Evolutionary conservation across 2,888 invertebrate species (phyloP), one percentile per base, ranked within the genome.

Genomic region (Drosophila neutralis): DNA sequence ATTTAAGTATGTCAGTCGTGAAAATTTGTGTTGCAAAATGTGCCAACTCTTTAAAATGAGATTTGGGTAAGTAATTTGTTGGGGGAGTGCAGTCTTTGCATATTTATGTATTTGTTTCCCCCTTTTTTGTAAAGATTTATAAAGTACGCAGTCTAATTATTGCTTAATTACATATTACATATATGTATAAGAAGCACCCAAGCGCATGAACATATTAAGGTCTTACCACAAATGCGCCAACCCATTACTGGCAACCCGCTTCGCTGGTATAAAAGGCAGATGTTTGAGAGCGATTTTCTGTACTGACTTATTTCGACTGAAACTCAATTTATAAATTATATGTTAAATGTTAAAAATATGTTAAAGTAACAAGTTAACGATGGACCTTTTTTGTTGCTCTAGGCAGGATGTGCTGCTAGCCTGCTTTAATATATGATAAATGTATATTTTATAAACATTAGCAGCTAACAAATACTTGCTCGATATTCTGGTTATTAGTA

Each of bases 141-240:
- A 40, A 35, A 64, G 76, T 80, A 51, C 65, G 63, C 58, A 77
- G 64, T 66, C 57, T 73, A 79, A 78, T 79, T 77, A 78, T 73
- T 31, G 38, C 45, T 52, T 73, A 65, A 72, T 72, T 73, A 60
- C 49, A 53, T 51, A 72, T 72, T 73, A 60, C 49, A 53, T 51
- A 5, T 18, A 6, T 3, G 13, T 2, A 52, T 31, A 13, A 4
- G 3, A 42, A 48, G 10, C 51, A 72, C 13, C 27, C 56, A 33
- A n/a, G 31, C 31, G 38, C 18, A 38, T 8, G 7, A 38, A 18
- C 49, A 24, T 18, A 35, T 27, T 35, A 11, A 10, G 18, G 13
- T 13, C 24, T 15, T 29, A 27, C 7, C 52, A 2, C 29, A 29
- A 52, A 13, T 38, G 8, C 33, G n/a, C 42, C 10, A 56, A 7